Percentiles rank a stretch among this genome's conserved stretches.
phyloP scores from a whole-genome alignment of 1,140 invertebrate species.

The Diplogasteroides magnus region DNA sequence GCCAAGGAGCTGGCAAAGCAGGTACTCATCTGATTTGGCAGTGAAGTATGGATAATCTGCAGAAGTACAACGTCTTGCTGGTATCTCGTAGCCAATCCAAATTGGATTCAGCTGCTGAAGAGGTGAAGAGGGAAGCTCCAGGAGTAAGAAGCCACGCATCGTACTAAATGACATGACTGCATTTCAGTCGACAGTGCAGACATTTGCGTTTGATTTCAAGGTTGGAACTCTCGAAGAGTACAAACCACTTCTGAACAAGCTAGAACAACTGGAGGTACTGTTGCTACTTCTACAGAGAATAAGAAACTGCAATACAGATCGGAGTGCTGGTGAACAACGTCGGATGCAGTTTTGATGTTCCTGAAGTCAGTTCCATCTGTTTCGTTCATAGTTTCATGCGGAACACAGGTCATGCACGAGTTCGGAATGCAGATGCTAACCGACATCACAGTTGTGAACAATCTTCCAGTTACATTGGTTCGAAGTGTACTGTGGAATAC shows the following conservation, averaged over 20 bases:
- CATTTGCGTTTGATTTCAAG: neutral
- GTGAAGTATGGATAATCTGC: no score
- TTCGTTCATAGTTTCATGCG: no score
- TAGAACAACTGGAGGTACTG: no score
- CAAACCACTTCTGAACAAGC: neutral
- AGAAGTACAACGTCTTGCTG: constrained; percentile 20
- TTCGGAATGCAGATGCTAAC: constrained; percentile 40
- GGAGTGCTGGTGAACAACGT: neutral
- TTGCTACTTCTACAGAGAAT: no score
- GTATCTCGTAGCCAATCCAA: constrained; percentile 11
- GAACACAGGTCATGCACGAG: no score
- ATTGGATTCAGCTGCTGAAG: constrained; percentile 7
- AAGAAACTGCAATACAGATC: no score
- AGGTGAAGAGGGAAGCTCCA: neutral
- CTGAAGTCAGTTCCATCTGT: no score
- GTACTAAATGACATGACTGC: neutral
- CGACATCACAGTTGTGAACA: constrained; percentile 44
- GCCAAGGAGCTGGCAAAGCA: constrained; percentile 7
- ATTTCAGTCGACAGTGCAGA: neutral
- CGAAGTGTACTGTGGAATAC: neutral
- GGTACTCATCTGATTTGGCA: no score
- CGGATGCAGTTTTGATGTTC: neutral
- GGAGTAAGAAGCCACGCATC: neutral
- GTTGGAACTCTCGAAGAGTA: neutral
- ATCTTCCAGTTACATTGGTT: constrained; percentile 28